phyloP scores from a whole-genome alignment of 1,140 invertebrate species.

The Hylaeus anthracinus region DNA sequence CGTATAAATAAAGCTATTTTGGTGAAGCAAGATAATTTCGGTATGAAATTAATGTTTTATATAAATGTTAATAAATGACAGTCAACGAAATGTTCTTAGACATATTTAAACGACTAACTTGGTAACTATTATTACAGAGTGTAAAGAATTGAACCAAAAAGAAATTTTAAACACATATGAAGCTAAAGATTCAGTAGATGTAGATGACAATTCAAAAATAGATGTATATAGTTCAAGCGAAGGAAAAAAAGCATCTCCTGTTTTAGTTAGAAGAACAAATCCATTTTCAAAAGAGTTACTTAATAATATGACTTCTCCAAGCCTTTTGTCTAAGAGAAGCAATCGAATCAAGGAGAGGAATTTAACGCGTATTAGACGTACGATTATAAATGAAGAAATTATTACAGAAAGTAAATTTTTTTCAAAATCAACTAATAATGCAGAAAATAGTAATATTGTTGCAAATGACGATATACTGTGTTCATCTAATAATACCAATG shows the following conservation, averaged over 20 bases:
- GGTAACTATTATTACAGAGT: constrained; percentile 37
- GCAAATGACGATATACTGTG: neutral
- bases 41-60: constrained; percentile 38
- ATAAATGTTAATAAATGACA: neutral
- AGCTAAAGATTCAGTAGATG: constrained; percentile 5
- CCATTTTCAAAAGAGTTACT: constrained; percentile 56
- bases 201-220: constrained; percentile 19
- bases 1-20: constrained; percentile 36
- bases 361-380: constrained; percentile 51
- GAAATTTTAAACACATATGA: constrained; percentile 56
- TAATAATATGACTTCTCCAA: constrained; percentile 49
- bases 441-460: neutral
- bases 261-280: constrained; percentile 56
- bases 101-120: neutral
- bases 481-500: neutral
- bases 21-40: constrained; percentile 57
- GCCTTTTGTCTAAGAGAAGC: constrained; percentile 48
- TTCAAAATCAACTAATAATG: neutral
- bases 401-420: constrained; percentile 63
- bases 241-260: constrained; percentile 43
- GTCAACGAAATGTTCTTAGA: neutral
- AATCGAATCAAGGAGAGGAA: constrained; percentile 46
- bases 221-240: neutral
- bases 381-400: constrained; percentile 51
- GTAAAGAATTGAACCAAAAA: constrained; percentile 39